Conservation (phyloP, 1,140 invertebrate species). For the Liolophura sinensis region DNA sequence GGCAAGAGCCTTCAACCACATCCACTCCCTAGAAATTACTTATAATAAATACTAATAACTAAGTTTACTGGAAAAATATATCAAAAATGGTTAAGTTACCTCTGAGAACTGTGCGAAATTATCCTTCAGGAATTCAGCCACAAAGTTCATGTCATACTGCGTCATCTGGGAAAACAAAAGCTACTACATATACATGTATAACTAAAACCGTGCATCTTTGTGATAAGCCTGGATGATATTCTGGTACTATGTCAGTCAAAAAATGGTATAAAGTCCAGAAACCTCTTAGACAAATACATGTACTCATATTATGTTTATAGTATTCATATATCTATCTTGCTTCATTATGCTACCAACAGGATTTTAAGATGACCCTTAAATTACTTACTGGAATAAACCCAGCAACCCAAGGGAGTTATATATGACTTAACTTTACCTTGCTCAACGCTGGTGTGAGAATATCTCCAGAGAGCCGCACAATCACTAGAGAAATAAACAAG, state of each 20-base stretch:
- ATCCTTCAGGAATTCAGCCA: conserved; percentile 82
- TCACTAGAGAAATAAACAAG: background rate
- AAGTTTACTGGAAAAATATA: conserved; percentile 8
- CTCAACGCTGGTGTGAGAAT: background rate
- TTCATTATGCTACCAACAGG: no score
- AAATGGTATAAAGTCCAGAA: background rate
- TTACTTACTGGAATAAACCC: no score
- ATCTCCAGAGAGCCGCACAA: background rate
- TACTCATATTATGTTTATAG: background rate
- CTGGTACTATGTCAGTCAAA: background rate
- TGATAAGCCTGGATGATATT: background rate
- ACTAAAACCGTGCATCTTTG: background rate
- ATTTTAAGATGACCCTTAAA: no score
- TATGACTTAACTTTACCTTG: background rate
- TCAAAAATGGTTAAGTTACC: conserved; percentile 21
- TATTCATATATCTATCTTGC: background rate
- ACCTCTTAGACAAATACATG: conserved; percentile 5
- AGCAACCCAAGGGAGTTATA: background rate
- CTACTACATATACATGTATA: background rate
- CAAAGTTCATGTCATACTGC: conserved; percentile 86
- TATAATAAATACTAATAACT: background rate
- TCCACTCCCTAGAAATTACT: background rate
- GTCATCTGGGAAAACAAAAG: conserved; percentile 59
- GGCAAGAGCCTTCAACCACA: background rate
- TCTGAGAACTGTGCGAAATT: conserved; percentile 72